Conservation (phyloP, 2,888 invertebrate species). For the Pomacea canaliculata region DNA sequence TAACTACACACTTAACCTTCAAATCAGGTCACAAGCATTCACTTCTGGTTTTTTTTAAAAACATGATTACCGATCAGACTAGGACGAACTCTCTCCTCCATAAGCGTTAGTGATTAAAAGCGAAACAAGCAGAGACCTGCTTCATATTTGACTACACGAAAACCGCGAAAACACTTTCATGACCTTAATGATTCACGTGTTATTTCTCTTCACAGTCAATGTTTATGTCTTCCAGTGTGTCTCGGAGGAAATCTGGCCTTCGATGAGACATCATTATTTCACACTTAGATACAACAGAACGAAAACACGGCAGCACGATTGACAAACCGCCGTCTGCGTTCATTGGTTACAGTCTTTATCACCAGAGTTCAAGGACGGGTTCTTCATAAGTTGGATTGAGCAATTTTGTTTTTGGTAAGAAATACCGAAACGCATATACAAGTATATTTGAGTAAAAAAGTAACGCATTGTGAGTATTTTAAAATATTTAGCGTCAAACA, state of each 20-base stretch:
- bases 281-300: too few species aligned
- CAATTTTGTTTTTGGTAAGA: too few species aligned
- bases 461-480: too few species aligned
- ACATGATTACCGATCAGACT: background rate
- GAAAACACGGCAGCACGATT: background rate
- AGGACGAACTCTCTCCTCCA: background rate
- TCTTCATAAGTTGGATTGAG: too few species aligned
- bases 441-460: too few species aligned
- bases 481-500: too few species aligned
- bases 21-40: background rate
- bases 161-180: background rate
- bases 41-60: background rate
- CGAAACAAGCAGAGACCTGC: slow-evolving; percentile 27
- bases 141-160: background rate
- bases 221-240: too few species aligned
- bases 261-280: too few species aligned
- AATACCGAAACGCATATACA: too few species aligned
- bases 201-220: too few species aligned
- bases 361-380: background rate
- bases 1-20: background rate
- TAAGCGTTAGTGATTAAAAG: background rate
- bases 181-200: too few species aligned
- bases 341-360: background rate
- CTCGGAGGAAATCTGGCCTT: too few species aligned
- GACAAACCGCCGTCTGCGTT: slow-evolving; percentile 8